Percentiles rank a stretch among this genome's conserved stretches.
Conservation (phyloP, 2,888 invertebrate species). For the Drosophila multiciliata region DNA sequence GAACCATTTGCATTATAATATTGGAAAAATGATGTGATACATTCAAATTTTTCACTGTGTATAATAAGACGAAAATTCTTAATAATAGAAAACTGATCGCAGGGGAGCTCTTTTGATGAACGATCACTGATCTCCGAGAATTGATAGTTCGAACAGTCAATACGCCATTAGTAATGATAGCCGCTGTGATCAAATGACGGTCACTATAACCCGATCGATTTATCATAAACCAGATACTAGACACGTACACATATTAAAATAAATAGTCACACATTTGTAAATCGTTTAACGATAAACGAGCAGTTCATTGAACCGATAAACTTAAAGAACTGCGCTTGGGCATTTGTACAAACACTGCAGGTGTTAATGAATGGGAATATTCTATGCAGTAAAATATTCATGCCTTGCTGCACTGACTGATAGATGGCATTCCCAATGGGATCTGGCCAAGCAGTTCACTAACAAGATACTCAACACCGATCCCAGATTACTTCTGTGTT, state of each 20-base stretch:
- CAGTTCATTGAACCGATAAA: constrained; percentile 46
- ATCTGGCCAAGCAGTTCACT: constrained; percentile 27
- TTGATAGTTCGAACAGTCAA: constrained; percentile 46
- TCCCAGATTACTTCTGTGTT: constrained; percentile 57
- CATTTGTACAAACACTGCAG: constrained; percentile 13
- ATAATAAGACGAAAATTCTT: neutral
- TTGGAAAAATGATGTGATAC: constrained; percentile 14
- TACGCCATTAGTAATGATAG: constrained; percentile 34
- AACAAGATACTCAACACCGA: constrained; percentile 50
- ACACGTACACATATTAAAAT: constrained; percentile 16
- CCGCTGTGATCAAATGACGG: constrained; percentile 41
- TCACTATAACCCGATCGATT: constrained; percentile 32
- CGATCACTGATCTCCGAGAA: constrained; percentile 43
- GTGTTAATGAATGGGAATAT: constrained; percentile 36
- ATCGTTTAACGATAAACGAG: constrained; percentile 24
- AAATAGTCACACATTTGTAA: constrained; percentile 12
- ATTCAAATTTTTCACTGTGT: constrained; percentile 23
- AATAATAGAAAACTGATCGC: constrained; percentile 33
- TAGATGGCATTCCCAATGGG: constrained; percentile 27
- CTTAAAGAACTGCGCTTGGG: constrained; percentile 15
- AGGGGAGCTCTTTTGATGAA: constrained; percentile 25
- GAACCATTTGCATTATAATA: constrained; percentile 37
- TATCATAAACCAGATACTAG: constrained; percentile 31
- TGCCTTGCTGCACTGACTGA: constrained; percentile 11
- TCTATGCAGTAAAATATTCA: constrained; percentile 14